Conservation (phyloP, 2,113 vertebrate genomes). For the Heteronetta atricapilla region DNA sequence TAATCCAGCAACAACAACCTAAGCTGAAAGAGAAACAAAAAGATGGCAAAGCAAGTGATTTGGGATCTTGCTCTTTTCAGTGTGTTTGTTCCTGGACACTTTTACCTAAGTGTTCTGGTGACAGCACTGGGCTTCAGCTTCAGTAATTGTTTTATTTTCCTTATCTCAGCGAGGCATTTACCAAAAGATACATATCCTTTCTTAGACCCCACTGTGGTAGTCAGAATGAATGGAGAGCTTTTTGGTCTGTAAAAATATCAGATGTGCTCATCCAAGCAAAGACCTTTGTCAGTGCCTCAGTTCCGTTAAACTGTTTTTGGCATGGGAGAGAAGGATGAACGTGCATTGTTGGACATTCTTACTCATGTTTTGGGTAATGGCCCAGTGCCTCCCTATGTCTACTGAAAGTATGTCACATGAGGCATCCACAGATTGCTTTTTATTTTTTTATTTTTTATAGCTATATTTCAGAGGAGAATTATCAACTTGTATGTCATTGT, state of each 20-base stretch:
- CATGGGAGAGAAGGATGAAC: not conserved
- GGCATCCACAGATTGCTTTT: not conserved
- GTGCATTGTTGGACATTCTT: not conserved
- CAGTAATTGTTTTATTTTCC: not conserved
- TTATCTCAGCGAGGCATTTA: not conserved
- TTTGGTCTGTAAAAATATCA: not conserved
- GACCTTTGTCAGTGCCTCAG: not conserved
- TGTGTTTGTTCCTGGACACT: not conserved
- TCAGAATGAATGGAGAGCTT: not conserved
- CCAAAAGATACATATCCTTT: not conserved
- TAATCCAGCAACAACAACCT: not conserved
- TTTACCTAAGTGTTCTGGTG: not conserved
- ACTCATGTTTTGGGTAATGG: not conserved
- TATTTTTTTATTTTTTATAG: not conserved
- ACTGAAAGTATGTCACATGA: not conserved
- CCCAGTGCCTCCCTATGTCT: not conserved
- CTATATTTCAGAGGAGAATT: not conserved
- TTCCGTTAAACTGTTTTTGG: not conserved
- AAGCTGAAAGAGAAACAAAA: not conserved
- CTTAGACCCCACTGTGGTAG: not conserved
- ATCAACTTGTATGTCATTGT: not conserved
- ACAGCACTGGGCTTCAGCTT: not conserved
- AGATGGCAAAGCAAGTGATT: too few relatives aligned
- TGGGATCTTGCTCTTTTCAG: not conserved
- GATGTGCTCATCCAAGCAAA: not conserved